Conservation (phyloP, 92 coral and sea anemone genomes). For the Metridium senile region DNA sequence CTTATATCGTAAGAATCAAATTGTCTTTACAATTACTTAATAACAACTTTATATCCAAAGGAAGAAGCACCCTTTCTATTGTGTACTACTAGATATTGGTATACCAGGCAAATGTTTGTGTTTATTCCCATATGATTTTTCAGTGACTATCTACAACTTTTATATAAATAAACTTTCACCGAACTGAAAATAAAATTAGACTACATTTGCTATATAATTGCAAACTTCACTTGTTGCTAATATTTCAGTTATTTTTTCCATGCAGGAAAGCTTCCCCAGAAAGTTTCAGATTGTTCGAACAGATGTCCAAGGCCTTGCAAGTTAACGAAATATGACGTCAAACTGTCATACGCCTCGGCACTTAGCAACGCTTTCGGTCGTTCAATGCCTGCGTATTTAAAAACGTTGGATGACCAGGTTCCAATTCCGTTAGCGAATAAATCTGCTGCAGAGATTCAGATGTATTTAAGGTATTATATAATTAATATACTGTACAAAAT, state of each 20-base stretch:
- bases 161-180: no score
- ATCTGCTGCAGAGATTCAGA: not conserved
- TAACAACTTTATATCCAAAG: no score
- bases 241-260: not conserved
- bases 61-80: no score
- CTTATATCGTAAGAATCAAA: conserved; percentile 4
- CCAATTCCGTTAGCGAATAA: not conserved
- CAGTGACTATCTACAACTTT: no score
- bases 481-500: no score
- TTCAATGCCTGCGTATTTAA: not conserved
- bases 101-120: no score
- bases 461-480: not conserved
- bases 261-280: conserved; percentile 13
- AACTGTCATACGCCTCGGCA: conserved; percentile 36
- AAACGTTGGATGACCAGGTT: not conserved
- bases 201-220: no score
- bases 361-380: conserved; percentile 24
- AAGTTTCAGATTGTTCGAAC: conserved; percentile 19
- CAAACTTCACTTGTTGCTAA: no score
- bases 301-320: conserved; percentile 39
- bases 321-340: conserved; percentile 37
- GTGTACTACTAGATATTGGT: no score
- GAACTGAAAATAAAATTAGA: no score
- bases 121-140: no score
- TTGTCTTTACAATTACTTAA: no score